Evolutionary conservation across 2,797 vertebrate genomes (phyloP).

Genomic region (Peromyscus aztecus): DNA sequence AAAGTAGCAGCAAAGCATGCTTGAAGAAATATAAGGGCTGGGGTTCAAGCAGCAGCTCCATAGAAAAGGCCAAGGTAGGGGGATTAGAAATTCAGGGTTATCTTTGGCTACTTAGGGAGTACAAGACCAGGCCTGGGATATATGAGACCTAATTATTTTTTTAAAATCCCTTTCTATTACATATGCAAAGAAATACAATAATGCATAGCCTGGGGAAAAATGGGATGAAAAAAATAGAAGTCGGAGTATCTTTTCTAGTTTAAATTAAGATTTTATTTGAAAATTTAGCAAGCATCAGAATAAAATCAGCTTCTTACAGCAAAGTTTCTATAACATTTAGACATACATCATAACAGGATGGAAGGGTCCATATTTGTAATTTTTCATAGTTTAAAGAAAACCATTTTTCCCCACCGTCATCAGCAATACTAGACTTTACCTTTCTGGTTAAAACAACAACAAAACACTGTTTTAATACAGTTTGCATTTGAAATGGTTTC

Average conservation of each 20-base stretch:
- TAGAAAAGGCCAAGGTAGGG: background rate
- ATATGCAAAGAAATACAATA: background rate
- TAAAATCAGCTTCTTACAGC: background rate
- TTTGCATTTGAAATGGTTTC: background rate
- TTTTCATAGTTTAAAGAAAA: background rate
- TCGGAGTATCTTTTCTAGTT: background rate
- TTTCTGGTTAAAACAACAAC: background rate
- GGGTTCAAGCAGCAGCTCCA: background rate
- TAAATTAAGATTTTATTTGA: background rate
- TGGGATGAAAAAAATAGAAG: background rate
- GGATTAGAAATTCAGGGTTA: background rate
- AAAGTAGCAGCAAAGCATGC: background rate
- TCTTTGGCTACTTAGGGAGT: background rate
- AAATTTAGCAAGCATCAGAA: background rate
- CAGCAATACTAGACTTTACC: background rate
- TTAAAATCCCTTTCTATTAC: background rate
- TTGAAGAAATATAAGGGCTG: background rate
- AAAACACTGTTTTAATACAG: background rate
- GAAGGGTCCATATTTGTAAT: background rate
- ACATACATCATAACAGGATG: background rate
- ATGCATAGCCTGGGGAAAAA: background rate
- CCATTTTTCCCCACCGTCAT: background rate
- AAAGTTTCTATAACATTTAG: background rate
- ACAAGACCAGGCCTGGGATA: background rate
- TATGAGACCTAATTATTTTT: background rate